Conservation (phyloP, 2,888 invertebrate genomes). For the Zeuzera pyrina region DNA sequence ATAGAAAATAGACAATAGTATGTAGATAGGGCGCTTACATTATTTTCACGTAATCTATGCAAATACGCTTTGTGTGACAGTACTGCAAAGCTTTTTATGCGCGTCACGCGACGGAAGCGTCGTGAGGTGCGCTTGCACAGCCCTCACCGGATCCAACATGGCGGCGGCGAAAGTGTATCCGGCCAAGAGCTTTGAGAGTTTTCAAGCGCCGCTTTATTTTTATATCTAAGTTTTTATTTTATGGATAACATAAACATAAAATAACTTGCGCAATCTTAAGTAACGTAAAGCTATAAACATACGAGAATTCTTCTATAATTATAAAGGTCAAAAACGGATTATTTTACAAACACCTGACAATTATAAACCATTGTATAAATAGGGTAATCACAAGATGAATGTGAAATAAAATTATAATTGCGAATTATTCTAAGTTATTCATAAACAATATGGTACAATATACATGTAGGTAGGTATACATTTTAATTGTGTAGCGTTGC, state of each 20-base stretch:
- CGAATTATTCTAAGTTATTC: too few relatives aligned
- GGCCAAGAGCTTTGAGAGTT: conserved; percentile 49
- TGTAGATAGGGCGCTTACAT: conserved; percentile 31
- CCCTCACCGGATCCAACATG: conserved; percentile 65
- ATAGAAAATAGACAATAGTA: conserved; percentile 5
- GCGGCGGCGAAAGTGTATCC: conserved; percentile 71
- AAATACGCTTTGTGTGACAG: conserved; percentile 56
- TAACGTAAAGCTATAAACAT: too few relatives aligned
- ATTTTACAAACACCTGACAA: too few relatives aligned
- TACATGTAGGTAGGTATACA: too few relatives aligned
- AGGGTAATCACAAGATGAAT: too few relatives aligned
- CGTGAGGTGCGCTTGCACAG: conserved; percentile 59
- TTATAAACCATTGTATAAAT: too few relatives aligned
- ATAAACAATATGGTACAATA: too few relatives aligned
- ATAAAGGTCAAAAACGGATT: too few relatives aligned
- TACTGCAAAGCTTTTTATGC: conserved; percentile 61
- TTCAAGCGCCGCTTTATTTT: conserved; percentile 38
- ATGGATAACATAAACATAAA: neutral
- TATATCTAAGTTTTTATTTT: conserved; percentile 1
- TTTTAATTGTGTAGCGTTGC: too few relatives aligned
- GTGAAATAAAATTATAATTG: too few relatives aligned
- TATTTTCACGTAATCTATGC: conserved; percentile 58
- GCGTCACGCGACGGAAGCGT: conserved; percentile 65
- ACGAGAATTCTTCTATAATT: too few relatives aligned
- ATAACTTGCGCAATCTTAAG: neutral